Evolutionary conservation across 2,113 vertebrate species (phyloP), one percentile per base, ranked within the genome.

Genomic region (Tenebrosternarchus preto): DNA sequence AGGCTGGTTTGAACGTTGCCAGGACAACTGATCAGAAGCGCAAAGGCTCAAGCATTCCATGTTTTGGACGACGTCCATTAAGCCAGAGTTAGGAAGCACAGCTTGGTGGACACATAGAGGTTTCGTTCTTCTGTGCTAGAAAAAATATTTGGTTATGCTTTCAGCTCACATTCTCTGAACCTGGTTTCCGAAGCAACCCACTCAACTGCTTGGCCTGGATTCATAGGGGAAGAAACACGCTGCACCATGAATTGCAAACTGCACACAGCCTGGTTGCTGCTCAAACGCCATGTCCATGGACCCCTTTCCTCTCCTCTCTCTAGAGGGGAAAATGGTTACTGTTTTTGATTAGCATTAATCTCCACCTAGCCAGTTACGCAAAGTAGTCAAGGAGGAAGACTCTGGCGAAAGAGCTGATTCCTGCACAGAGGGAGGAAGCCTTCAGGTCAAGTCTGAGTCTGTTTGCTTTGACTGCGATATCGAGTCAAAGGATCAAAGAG

Each of bases 241-340:
- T 46, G 2, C 17, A 27, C 24, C 29, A 63, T 76, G 60, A 76
- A 76, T 64, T 53, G 39, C 11, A 12, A n/a, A n/a, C n/a, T n/a
- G n/a, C n/a, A n/a, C n/a, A n/a, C n/a, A n/a, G n/a, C n/a, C n/a
- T n/a, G n/a, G n/a, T n/a, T n/a, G n/a, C n/a, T n/a, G n/a, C n/a
- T n/a, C 43, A 50, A 50, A 1, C 43, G 15, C 8, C 43, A n/a
- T 12, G 12, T 50, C 43, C 12, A 12, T 3, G 2, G 12, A 15
- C 60, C 27, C 60, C n/a, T 63, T 53, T 22, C 60, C 39, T 31
- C 25, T 31, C 25, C 75, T 66, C 75, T 66, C 61, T 22, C 60
- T 27, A 43, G n/a, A 60, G 24, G 11, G 15, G 17, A 59, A 39
- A 74, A 27, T 0, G 15, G 43, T 7, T 50, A 15, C 12, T 50